Evolutionary conservation across 1,140 invertebrate species (phyloP), one percentile per base, ranked within the genome.

Genomic region (silkworm (Bombyx mori)): DNA sequence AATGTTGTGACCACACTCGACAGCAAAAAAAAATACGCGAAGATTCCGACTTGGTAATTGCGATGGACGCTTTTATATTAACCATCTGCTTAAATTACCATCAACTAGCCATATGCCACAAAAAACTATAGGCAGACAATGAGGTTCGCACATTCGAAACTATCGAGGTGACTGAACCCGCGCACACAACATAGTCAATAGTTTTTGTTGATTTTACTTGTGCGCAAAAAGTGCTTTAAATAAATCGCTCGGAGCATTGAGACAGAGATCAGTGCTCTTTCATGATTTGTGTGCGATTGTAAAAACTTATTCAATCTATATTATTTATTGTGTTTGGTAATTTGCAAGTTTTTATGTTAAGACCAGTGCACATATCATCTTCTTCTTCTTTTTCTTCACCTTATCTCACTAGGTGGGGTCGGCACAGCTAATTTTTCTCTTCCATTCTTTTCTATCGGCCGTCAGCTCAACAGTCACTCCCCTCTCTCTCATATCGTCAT

Each of bases 121-220:
- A 83, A 80, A 80, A 83, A 79, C 26, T 76, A 62, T 54, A 62
- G 63, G 63, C 72, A 79, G 73, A 80, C 82, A 82, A 82, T 79
- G 79, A 83, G 79, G 62, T 85, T 79, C 72, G 74, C 76, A 79
- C 75, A 85, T 85, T 80, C 70, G 68, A 70, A 73, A 76, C 66
- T 70, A 69, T 76, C 58, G 76, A 77, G 83, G 80, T 86, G 70
- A 75, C 50, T 86, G 81, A 84, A 80, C 81, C 65, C 56, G 51
- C 53, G 54, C 63, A 71, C 62, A 73, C 69, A 79, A 68, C 68
- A 64, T 76, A 77, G 75, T 69, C 71, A 54, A 79, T 79, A 65
- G 73, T 85, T 86, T 86, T 86, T 84, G 81, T 74, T 60, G 68
- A 68, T 75, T 71, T 66, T 71, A 55, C 56, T 56, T 69, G 58